Percentiles rank a stretch among this genome's conserved stretches.
Evolutionary conservation across 2,797 vertebrate genomes (phyloP).

Genomic region (Amphiprion clarkii): DNA sequence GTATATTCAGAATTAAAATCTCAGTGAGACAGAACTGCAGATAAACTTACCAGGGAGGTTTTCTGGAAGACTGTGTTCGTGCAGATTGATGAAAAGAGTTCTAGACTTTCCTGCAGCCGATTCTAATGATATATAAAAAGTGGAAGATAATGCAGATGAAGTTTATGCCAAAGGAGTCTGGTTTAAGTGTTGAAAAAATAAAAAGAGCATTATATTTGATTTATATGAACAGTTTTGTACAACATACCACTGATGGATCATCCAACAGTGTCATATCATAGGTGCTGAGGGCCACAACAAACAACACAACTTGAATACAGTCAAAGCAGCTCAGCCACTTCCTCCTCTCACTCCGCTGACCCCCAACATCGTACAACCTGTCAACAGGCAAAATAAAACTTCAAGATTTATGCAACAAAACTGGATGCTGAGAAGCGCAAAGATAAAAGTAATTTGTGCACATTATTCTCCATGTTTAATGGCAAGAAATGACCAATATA

Average conservation of each 20-base stretch:
- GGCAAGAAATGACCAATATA: background rate
- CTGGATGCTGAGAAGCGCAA: background rate
- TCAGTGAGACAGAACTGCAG: background rate
- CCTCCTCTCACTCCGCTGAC: constrained; percentile 76
- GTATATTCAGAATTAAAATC: too few species aligned
- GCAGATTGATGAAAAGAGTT: constrained; percentile 78
- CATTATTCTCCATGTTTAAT: background rate
- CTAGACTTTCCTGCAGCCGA: constrained; percentile 77
- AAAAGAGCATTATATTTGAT: too few species aligned
- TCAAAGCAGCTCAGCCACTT: constrained; percentile 88
- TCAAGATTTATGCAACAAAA: background rate
- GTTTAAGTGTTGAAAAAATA: too few species aligned
- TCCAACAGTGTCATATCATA: constrained; percentile 75
- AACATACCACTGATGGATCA: constrained; percentile 67
- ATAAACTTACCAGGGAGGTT: constrained; percentile 76
- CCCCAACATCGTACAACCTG: constrained; percentile 85
- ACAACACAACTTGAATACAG: constrained; percentile 78
- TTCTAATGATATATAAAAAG: constrained; percentile 57
- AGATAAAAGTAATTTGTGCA: background rate
- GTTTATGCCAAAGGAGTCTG: background rate
- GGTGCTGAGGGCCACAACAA: constrained; percentile 82
- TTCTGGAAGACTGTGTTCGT: constrained; percentile 66
- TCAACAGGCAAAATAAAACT: background rate
- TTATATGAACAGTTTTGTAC: background rate
- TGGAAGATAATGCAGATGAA: too few species aligned